phyloP scores from a whole-genome alignment of 2,797 vertebrate species.

The Mycteria americana region DNA sequence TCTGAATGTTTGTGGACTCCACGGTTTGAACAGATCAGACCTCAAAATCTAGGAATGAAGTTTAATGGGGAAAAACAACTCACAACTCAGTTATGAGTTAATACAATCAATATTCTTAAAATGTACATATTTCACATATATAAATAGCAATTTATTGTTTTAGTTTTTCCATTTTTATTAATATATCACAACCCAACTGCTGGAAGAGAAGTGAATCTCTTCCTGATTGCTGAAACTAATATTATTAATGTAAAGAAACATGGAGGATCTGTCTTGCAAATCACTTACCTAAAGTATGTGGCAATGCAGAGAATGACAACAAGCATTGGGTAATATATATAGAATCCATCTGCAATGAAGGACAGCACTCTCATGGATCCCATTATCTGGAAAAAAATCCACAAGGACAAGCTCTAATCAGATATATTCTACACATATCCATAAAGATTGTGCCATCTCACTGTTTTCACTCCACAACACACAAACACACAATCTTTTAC shows the following conservation, averaged over 20 bases:
- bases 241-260: not conserved
- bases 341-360: constrained; percentile 96
- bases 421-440: not conserved
- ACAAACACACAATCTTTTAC: not conserved
- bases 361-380: constrained; percentile 94
- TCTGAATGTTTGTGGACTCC: not conserved
- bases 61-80: not conserved
- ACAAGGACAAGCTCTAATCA: not conserved
- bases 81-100: not conserved
- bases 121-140: not conserved
- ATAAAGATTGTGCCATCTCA: not conserved
- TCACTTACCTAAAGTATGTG: constrained; percentile 92
- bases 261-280: not conserved
- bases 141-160: not conserved
- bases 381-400: constrained; percentile 87
- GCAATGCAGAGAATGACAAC: constrained; percentile 96
- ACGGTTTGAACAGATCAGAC: not conserved
- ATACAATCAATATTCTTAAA: not conserved
- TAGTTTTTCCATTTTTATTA: not conserved
- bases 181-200: not conserved
- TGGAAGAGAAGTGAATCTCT: not conserved
- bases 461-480: not conserved
- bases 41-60: not conserved
- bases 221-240: not conserved
- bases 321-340: constrained; percentile 98